Base-by-base conservation (phyloP, 1,140 invertebrate species). In the Drosophila ohnishii region DNA sequence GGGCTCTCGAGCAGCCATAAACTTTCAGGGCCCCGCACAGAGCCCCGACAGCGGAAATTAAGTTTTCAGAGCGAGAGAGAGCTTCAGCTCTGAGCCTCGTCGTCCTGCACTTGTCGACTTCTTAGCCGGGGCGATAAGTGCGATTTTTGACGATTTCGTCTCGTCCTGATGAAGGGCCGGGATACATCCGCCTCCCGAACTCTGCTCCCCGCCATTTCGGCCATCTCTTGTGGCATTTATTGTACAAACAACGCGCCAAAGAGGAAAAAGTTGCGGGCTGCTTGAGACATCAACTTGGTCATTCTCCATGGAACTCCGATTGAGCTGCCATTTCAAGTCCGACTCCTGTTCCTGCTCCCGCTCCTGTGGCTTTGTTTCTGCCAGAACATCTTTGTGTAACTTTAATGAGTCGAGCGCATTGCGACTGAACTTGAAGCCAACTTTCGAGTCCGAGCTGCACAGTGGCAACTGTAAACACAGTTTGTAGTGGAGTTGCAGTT, bases 61-160 rank as follows among this genome's bases (percentile, higher is more conserved):
- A 88, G 84, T 88, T 88, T 88, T 75, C 60, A 57, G 71, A 53
- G 53, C 59, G 58, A 56, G 48, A 56, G 58, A 65, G 53, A 35
- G 47, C 69, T 53, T 40, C 57, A 75, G 61, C 13, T 45, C 34
- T 5, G 48, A 30, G 47, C 10, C 50, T 53, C 44, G 25, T 51
- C 57, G 50, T 51, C 63, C 35, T 35, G 32, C 45, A 37, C 37
- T 48, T 35, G 73, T 56, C 44, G 72, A 86, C 82, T 78, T 78
- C 76, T 75, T 75, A 71, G 58, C 59, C 72, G 45, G 63, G 67
- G 67, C 83, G 80, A 83, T 88, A 88, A 87, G 83, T 87, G 83
- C 84, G 83, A 87, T 83, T 87, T 87, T 88, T 88, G 83, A 87
- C 84, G 83, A 87, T 88, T 87, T 83, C 77, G 67, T 51, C 45